Evolutionary conservation across 2,888 invertebrate species (phyloP).

Genomic region (Elmis aenea): DNA sequence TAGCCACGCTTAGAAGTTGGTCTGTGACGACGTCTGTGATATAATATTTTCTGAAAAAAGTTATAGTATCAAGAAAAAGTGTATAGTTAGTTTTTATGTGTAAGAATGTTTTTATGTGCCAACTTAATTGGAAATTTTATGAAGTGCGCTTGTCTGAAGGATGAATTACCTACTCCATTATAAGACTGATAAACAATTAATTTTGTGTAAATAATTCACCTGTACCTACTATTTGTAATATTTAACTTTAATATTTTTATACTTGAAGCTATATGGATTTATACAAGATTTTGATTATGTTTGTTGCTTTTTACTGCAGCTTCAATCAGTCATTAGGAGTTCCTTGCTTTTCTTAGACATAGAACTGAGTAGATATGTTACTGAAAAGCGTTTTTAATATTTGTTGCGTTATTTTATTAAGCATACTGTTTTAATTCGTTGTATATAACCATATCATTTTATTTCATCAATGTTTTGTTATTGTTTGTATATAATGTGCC

Average conservation of each 20-base stretch:
- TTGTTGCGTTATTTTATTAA: slow-evolving; percentile 23
- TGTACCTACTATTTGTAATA: slow-evolving; percentile 7
- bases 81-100: slow-evolving; percentile 12
- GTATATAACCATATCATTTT: slow-evolving; percentile 28
- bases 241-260: slow-evolving; percentile 10
- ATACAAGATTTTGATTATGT: slow-evolving; percentile 1
- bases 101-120: slow-evolving; percentile 3
- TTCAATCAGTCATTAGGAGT: slow-evolving; percentile 20
- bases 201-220: slow-evolving; percentile 9
- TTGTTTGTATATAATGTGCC: slow-evolving; percentile 12
- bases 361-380: slow-evolving; percentile 22
- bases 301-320: slow-evolving; percentile 3
- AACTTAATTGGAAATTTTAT: background rate
- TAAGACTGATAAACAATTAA: slow-evolving; percentile 12
- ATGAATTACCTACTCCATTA: slow-evolving; percentile 12
- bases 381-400: slow-evolving; percentile 22
- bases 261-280: slow-evolving; percentile 4
- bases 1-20: slow-evolving; percentile 24
- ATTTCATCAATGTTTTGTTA: slow-evolving; percentile 17
- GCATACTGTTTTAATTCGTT: slow-evolving; percentile 26
- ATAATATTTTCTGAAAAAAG: slow-evolving; percentile 16
- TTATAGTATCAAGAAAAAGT: slow-evolving; percentile 7
- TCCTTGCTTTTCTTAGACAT: slow-evolving; percentile 19
- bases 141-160: slow-evolving; percentile 6
- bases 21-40: slow-evolving; percentile 37